Evolutionary conservation across 2,797 vertebrate genomes (phyloP).

Genomic region (Oreonectes daqikongensis): DNA sequence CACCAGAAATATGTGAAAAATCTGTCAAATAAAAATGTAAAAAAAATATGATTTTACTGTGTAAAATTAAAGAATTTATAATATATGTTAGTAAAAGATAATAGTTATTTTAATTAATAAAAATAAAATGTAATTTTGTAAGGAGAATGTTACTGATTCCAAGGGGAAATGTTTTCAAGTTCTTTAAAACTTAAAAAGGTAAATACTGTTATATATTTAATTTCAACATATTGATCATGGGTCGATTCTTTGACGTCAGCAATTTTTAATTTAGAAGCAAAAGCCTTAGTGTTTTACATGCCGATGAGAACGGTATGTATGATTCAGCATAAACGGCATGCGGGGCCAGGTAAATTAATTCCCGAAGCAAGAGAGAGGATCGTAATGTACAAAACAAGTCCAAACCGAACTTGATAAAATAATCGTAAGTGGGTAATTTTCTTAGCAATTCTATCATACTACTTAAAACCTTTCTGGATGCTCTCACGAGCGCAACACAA

Average conservation of each 20-base stretch:
- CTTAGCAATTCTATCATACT: slow-evolving; percentile 79
- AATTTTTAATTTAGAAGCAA: background rate
- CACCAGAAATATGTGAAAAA: too few species aligned
- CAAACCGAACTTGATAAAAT: slow-evolving; percentile 76
- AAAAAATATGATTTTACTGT: too few species aligned
- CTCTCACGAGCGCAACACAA: slow-evolving; percentile 69
- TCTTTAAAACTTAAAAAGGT: too few species aligned
- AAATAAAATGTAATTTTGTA: background rate
- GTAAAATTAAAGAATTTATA: too few species aligned
- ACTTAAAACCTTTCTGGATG: slow-evolving; percentile 77
- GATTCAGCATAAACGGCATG: slow-evolving; percentile 36
- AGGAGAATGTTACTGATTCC: background rate
- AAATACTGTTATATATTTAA: too few species aligned
- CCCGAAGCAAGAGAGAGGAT: slow-evolving; percentile 58
- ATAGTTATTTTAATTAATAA: too few species aligned
- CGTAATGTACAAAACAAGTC: slow-evolving; percentile 64
- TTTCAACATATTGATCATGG: background rate
- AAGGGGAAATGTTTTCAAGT: background rate
- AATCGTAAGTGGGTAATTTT: slow-evolving; percentile 82
- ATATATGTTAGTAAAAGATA: too few species aligned
- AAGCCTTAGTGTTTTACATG: background rate
- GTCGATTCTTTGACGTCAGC: background rate
- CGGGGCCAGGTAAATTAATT: slow-evolving; percentile 27
- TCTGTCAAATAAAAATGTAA: too few species aligned
- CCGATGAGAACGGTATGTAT: background rate